Base-by-base conservation (phyloP, 2,888 invertebrate species). In the Abrostola triplasia region DNA sequence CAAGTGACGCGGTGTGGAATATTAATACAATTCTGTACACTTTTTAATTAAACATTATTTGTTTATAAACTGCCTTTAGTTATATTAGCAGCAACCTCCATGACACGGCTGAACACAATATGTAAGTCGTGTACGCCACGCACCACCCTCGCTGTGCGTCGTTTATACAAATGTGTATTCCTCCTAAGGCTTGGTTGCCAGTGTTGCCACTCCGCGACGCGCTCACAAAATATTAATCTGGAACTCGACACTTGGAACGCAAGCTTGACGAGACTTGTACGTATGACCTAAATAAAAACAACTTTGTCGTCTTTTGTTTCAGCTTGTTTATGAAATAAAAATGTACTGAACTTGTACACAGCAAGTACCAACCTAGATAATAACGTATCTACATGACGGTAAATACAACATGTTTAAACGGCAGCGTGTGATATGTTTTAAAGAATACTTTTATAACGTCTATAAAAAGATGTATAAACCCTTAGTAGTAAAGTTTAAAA, bases 281-380 rank as follows among this genome's bases (percentile, higher is more conserved):
- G 81, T 78, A 82, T 84, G 88, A 88, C 89, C 88, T 81, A 87
- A 88, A 90, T 89, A 87, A 88, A 84, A 85, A 85, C 84, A 84
- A 86, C 83, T 81, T 83, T 84, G 85, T 84, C 80, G 85, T 82
- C 84, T 88, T 89, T 89, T 89, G 88, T 90, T 89, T 80, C 84
- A 85, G 77, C 82, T 88, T 84, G 84, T 88, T 88, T 84, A 77
- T 80, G 70, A 81, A 88, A 84, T 82, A 79, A 83, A 82, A 83
- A 81, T 80, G 70, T 79, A 76, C 67, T 70, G 67, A 48, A 57
- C 55, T 61, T 61, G 57, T 61, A 67, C 55, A 70, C 44, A n/a
- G 41, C 36, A 41, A 61, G 63, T 59, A n/a, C n/a, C n/a, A n/a
- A n/a, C n/a, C n/a, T n/a, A 70, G 67, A 65, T 72, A 67, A 50